These are phyloP conservation scores for Sebastes baramenuke DNA, from an alignment of 2,797 vertebrate species.

Conservation along the genomic window DNA sequence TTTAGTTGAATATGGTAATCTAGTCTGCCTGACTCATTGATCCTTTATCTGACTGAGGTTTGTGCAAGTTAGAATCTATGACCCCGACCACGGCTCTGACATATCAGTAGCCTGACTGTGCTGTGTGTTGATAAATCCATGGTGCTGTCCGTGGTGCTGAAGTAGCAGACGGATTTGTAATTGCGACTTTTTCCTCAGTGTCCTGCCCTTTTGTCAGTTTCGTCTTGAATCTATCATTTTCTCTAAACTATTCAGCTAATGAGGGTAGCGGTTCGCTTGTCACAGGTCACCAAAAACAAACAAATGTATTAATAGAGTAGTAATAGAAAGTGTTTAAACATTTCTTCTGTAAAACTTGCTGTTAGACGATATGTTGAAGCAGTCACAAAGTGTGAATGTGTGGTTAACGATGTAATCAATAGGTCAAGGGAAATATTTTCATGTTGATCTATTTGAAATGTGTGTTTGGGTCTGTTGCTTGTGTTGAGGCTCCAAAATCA, in stretches of 20 bases:
- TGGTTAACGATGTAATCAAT: neutral
- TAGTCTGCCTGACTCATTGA: neutral
- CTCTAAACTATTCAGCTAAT: neutral
- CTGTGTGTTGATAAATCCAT: neutral
- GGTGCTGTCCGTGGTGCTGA: neutral
- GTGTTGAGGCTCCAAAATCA: neutral
- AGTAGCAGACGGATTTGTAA: neutral
- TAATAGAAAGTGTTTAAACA: neutral
- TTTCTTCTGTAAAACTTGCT: neutral
- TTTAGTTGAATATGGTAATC: neutral
- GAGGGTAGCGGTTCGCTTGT: too few relatives aligned
- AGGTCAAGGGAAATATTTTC: neutral
- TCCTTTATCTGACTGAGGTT: neutral
- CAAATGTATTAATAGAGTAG: neutral
- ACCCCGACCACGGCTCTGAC: neutral
- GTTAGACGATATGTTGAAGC: neutral
- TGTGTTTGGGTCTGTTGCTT: neutral
- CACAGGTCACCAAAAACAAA: too few relatives aligned
- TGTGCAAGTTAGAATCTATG: too few relatives aligned
- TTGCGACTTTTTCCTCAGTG: neutral
- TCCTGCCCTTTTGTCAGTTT: neutral
- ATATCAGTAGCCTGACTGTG: neutral
- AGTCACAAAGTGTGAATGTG: neutral
- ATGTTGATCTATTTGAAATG: neutral
- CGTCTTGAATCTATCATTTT: neutral